Evolutionary conservation across 2,113 vertebrate genomes (phyloP).

Genomic region (Todiramphus chloris): DNA sequence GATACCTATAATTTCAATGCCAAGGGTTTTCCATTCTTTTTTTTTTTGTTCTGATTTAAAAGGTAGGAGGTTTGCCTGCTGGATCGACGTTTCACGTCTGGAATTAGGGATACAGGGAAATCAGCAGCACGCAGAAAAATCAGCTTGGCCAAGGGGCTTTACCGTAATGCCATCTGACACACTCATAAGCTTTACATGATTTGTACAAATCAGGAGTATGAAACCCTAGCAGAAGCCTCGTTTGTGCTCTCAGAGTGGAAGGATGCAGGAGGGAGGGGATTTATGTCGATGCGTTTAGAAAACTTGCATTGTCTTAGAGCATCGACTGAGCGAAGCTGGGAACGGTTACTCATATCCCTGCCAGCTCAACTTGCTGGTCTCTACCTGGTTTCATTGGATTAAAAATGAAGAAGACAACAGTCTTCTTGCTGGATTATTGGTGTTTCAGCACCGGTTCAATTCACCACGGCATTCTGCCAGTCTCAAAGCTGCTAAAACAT

Average conservation of each 20-base stretch:
- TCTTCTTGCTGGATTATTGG: fast-evolving
- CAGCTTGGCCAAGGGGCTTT: not conserved
- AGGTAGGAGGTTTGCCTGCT: not conserved
- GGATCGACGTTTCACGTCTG: fast-evolving
- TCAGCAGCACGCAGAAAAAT: not conserved
- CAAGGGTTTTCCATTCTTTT: fast-evolving
- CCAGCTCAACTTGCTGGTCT: not conserved
- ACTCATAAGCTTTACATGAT: not conserved
- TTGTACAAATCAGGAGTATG: slow-evolving; percentile 5
- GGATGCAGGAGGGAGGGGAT: not conserved
- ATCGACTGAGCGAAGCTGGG: not conserved
- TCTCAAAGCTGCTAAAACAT: not conserved
- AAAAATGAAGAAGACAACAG: not conserved
- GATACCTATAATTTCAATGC: not conserved
- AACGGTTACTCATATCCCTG: not conserved
- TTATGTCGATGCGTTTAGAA: fast-evolving
- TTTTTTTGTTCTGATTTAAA: not conserved
- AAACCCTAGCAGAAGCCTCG: not conserved
- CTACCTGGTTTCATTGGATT: not conserved
- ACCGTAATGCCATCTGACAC: not conserved
- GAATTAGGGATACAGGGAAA: not conserved
- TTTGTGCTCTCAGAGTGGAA: not conserved
- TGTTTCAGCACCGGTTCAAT: not conserved
- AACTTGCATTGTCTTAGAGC: not conserved
- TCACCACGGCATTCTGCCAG: not conserved